Evolutionary conservation across 2,113 vertebrate species (phyloP), one percentile per base, ranked within the genome.

Genomic region (Ceratotherium simum): DNA sequence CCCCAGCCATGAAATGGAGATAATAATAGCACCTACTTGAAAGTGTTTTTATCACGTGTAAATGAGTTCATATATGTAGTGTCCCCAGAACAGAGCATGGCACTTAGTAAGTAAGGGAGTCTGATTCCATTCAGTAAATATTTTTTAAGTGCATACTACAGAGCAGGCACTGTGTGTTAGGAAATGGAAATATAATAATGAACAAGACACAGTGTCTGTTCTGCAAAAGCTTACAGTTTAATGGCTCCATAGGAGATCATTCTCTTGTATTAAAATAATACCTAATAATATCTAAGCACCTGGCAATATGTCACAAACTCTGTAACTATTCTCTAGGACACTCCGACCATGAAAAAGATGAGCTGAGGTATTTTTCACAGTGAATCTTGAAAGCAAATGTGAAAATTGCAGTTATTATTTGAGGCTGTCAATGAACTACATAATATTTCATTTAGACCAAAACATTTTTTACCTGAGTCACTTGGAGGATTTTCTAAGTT

Each of bases 351-450:
- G 54, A 95, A 73, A 83, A 94, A 82, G 33, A 84, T 56, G 42
- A 88, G 31, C 65, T 76, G 31, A 95, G 27, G 29, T 54, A 33
- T 56, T 97, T 81, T 95, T 88, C 83, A 62, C 21, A 82, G 70
- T 62, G 51, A 91, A 94, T 70, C 39, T 85, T 97, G 11, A 97
- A 93, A 97, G 88, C 31, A 96, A 96, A 96, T 87, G 54, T 56
- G 48, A 93, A 95, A 92, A 95, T 33, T 86, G 3, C 48, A 94
- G 78, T 72, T 96, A 90, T 87, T 96, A 95, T 95, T 94, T 82
- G 31, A 27, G 56, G 48, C 46, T 29, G 48, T 91, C 81, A 60
- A 31, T 72, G 54, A 65, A 39, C 36, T 58, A 83, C 27, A 78
- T 39, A 70, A 65, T 70, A 91, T 93, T 95, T 88, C 79, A 91